phyloP scores from a whole-genome alignment of 1,140 invertebrate species.

The Phthorimaea operculella region DNA sequence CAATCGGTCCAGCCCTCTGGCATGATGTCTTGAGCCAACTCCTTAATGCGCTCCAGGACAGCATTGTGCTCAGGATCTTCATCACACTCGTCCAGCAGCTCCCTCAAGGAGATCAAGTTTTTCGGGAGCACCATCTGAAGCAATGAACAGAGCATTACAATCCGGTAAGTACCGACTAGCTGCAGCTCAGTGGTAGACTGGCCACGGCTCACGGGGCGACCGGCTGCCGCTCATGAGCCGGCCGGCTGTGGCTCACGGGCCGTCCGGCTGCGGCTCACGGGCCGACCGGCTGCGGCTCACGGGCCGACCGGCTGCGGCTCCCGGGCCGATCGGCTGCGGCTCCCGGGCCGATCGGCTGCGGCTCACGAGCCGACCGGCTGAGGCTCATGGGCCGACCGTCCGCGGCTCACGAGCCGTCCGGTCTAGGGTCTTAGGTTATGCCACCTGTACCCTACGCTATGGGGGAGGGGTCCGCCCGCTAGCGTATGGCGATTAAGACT shows the following conservation, averaged over 20 bases:
- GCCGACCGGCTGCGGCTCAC: no score
- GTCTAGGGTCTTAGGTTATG: not conserved
- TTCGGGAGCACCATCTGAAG: not conserved
- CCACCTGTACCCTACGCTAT: not conserved
- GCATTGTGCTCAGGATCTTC: not conserved
- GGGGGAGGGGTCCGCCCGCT: not conserved
- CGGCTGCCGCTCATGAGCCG: no score
- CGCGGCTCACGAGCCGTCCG: not conserved
- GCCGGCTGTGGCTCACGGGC: no score
- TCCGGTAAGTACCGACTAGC: not conserved
- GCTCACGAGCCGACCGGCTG: no score
- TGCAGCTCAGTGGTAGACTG: no score
- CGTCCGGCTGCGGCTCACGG: no score
- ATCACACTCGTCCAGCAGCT: not conserved
- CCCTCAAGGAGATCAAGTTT: not conserved
- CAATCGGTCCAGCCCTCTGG: conserved; percentile 7
- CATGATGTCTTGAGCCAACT: not conserved
- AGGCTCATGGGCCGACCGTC: not conserved
- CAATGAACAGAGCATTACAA: not conserved
- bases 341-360: no score
- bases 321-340: no score
- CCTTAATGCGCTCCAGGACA: not conserved
- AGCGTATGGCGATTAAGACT: not conserved
- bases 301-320: no score
- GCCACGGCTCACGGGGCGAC: not conserved